A percentile compares a stretch with the other conserved stretches of the same genome.
These are phyloP conservation scores for Cheilosia pagana DNA, from an alignment of 2,888 invertebrate species.

Conservation along the genomic window DNA sequence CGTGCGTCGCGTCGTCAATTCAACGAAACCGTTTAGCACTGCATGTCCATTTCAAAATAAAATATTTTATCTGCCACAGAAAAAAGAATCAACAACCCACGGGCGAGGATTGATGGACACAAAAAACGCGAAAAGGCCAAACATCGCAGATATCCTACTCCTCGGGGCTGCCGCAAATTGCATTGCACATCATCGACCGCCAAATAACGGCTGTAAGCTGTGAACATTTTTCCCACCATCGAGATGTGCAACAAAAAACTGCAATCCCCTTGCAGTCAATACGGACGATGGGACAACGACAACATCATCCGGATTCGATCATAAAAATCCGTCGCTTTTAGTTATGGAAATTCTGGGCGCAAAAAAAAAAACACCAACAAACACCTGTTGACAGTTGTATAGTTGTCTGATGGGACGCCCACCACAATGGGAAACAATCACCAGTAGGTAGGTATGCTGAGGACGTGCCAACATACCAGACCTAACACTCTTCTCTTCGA, in stretches of 20 bases:
- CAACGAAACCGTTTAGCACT: conserved; percentile 38
- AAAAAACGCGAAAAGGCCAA: conserved; percentile 58
- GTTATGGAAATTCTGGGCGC: conserved; percentile 57
- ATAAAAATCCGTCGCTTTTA: conserved; percentile 65
- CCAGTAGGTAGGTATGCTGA: conserved; percentile 28
- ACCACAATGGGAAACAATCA: conserved; percentile 39
- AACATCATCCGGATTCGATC: conserved; percentile 52
- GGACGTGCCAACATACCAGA: conserved; percentile 55
- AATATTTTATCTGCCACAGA: conserved; percentile 54
- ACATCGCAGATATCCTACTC: conserved; percentile 30
- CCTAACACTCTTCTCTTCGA: conserved; percentile 31
- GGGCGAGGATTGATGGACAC: conserved; percentile 47
- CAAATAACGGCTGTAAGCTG: conserved; percentile 70
- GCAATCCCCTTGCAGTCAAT: conserved; percentile 19
- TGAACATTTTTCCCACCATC: conserved; percentile 52
- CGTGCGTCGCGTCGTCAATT: conserved; percentile 57
- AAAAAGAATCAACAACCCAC: conserved; percentile 5
- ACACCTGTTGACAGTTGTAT: conserved; percentile 67
- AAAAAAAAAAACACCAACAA: conserved; percentile 22
- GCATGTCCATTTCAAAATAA: conserved; percentile 53
- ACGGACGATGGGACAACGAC: background rate
- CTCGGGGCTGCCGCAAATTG: conserved; percentile 50
- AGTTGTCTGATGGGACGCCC: conserved; percentile 35
- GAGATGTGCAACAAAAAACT: conserved; percentile 26
- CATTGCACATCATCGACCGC: conserved; percentile 65